Base-by-base conservation (phyloP, 1,140 invertebrate species). In the Mactra quadrangularis region DNA sequence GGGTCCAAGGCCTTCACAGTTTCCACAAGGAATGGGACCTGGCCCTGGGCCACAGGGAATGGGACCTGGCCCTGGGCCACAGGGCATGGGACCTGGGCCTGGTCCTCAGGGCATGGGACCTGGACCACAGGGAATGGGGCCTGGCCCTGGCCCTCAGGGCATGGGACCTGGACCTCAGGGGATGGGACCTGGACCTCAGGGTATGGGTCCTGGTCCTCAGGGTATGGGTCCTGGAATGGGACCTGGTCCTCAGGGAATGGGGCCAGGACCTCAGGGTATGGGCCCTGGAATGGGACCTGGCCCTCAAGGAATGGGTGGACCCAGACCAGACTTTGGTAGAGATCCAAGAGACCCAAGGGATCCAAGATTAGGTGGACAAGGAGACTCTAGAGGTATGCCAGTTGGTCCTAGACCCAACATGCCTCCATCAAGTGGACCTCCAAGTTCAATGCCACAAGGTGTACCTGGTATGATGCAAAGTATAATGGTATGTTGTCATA, bases 281-380 rank as follows among this genome's bases (percentile, higher is more conserved):
- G 71, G 59, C 27, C n/a, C n/a, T n/a, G n/a, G n/a, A n/a, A n/a
- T n/a, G n/a, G n/a, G n/a, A n/a, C n/a, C n/a, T n/a, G 60, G 41
- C 25, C 62, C 66, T 31, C n/a, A n/a, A n/a, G n/a, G n/a, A n/a
- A n/a, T n/a, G n/a, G n/a, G n/a, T n/a, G n/a, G n/a, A n/a, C n/a
- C n/a, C n/a, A 45, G 85, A 31, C 82, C 85, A 27, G 85, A 87
- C 22, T 78, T 86, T 31, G 47, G 25, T 13, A 62, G 77, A 57
- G n/a, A n/a, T n/a, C n/a, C n/a, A n/a, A n/a, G n/a, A n/a, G 62
- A 85, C 60, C 60, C 79, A n/a, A 72, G 82, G 35, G 84, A 85
- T 22, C 71, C 72, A 15, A 78, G 85, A n/a, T 74, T 83, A 62
- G 64, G 82, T 27, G 82, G 45, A 27, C 82, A 84, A 57, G 77